These are phyloP conservation scores for Acomys russatus DNA, from an alignment of 2,797 vertebrate species.

Conservation along the genomic window DNA sequence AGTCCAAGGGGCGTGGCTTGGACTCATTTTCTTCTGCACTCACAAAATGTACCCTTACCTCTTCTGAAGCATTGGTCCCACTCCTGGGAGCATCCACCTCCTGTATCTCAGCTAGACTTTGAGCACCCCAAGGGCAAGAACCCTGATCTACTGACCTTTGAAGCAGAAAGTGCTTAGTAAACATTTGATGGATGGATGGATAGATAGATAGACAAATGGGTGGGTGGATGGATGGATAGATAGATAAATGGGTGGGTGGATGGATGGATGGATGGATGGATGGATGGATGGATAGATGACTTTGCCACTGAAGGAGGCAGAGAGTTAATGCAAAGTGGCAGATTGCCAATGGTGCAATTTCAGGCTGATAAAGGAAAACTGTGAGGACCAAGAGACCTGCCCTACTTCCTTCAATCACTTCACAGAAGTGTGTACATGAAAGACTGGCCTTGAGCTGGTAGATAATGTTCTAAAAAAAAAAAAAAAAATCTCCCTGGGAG, in stretches of 20 bases:
- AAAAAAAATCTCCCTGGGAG: conserved; percentile 42
- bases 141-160: conserved; percentile 14
- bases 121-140: conserved; percentile 46
- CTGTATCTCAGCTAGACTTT: neutral
- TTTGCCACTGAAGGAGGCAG: neutral
- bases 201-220: neutral
- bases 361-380: conserved; percentile 45
- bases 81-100: neutral
- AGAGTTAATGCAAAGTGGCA: conserved; percentile 44
- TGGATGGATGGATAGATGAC: neutral
- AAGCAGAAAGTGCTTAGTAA: conserved; percentile 45
- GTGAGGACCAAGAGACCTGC: conserved; percentile 60
- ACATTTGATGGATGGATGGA: conserved; percentile 18
- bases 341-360: conserved; percentile 36
- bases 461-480: conserved; percentile 48
- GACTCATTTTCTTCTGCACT: neutral
- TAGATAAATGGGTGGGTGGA: neutral
- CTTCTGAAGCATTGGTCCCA: neutral
- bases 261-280: neutral
- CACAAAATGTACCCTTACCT: neutral
- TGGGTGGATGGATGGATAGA: neutral
- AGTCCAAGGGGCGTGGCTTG: neutral
- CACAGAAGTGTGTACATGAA: conserved; percentile 70
- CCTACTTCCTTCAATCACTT: conserved; percentile 72
- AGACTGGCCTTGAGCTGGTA: conserved; percentile 71